Evolutionary conservation across 2,888 invertebrate species (phyloP), one percentile per base, ranked within the genome.

Genomic region (Margaritifera margaritifera): DNA sequence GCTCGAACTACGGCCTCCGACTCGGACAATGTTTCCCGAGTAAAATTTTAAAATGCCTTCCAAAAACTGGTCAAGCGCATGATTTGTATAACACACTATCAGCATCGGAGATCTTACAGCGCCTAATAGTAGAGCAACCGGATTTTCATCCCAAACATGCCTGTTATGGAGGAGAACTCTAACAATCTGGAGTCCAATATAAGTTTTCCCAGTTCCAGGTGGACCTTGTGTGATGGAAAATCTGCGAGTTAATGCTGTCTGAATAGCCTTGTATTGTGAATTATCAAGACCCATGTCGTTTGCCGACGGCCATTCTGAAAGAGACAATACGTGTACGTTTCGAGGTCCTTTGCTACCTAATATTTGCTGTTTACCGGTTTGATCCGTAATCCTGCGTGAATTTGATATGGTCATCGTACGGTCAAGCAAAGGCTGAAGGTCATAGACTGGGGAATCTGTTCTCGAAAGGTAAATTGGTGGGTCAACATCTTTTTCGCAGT

Each of bases 161-260:
- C 79, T 77, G 86, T 94, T 95, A 69, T 92, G 89, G 1, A 95
- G 87, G 51, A 96, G 85, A 0, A 92, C 78, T 61, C 85, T 79
- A 0, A 94, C 93, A 24, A 96, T 92, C 91, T 94, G 93, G 51
- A 95, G 90, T 0, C 95, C 95, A 76, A 96, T 88, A 87, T 92
- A 94, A 0, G 96, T 95, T 91, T 96, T 96, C 0, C 96, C 96
- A 0, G 96, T 96, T 5, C 96, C 96, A 0, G 96, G 96, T 0
- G 96, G 96, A 0, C 96, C 89, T 80, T 89, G 89, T 50, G 88
- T 86, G 20, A 89, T 71, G 5, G 85, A 82, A 69, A 89, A 80
- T 64, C 88, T 86, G 62, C 81, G 80, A 19, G 85, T 86, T 6
- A 89, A 71, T 4, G 87, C 87, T 6, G 80, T 78, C 60, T 80